Base-by-base conservation (phyloP, 1,140 invertebrate species). In the Bombus breviceps region DNA sequence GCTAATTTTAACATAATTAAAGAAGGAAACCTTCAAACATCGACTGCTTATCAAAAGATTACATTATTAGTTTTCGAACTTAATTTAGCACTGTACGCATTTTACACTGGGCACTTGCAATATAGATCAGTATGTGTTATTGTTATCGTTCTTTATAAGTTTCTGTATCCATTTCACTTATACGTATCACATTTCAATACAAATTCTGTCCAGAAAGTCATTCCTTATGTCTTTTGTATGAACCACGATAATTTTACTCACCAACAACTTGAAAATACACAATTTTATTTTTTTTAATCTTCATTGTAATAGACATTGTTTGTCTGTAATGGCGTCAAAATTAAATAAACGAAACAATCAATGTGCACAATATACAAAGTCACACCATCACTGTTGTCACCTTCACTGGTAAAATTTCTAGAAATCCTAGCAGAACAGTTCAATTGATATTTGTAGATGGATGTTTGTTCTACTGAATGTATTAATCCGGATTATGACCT, bases 241-340 rank as follows among this genome's bases (percentile, higher is more conserved):
- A 53, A 39, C 0, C 12, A 12, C n/a, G 13, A 43, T 6, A 15
- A 25, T 13, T 22, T 32, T 28, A 5, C 81, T 91, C 77, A 91
- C 88, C 82, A 5, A 12, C 64, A 37, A 91, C 69, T 13, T 87
- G 72, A 9, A 89, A 75, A 69, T 91, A 91, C 10, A 87, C 81
- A 18, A 92, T 80, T 37, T 64, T n/a, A 78, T 89, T 90, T 6
- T 86, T 47, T 18, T 34, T 76, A 28, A 92, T 92, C 71, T 53
- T 92, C 90, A 92, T 92, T 9, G 91, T 5, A 13, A 92, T 92
- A 0, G 86, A 15, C 91, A 92, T 92, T 13, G 37, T 13, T 57
- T n/a, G 73, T 37, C 18, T 47, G 9, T 34, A 5, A 3, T 18
- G 2, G 13, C 3, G 28, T 64, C 41, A 64, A 13, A 25, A 34